phyloP scores from a whole-genome alignment of 35 echinoderm and acorn worm species.

The Stichopus chloronotus region DNA sequence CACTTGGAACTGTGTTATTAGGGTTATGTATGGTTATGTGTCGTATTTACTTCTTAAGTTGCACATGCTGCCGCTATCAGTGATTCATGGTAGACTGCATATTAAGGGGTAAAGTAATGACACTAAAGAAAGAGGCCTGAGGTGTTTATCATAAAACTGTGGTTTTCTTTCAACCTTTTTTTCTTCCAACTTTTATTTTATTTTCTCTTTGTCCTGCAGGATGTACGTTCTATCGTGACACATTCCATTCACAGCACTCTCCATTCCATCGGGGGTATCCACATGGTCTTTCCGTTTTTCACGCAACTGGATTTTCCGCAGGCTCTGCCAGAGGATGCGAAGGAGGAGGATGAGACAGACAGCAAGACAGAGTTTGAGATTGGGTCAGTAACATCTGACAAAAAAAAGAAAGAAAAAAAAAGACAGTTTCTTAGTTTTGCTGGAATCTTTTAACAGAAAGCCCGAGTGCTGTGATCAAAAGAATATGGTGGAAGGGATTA shows the following conservation, averaged over 20 bases:
- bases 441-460: not conserved
- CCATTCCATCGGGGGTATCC: slow-evolving; percentile 98
- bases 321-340: slow-evolving; percentile 19
- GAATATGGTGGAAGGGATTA: too few species aligned
- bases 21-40: too few species aligned
- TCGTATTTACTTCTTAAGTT: too few species aligned
- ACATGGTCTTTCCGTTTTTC: slow-evolving; percentile 91
- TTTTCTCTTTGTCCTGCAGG: slow-evolving; percentile 62
- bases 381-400: slow-evolving; percentile 12
- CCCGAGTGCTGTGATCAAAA: too few species aligned
- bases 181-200: not conserved
- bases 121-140: too few species aligned
- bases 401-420: not conserved
- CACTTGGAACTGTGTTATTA: too few species aligned
- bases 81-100: too few species aligned
- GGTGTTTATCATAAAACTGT: not conserved
- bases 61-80: too few species aligned
- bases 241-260: slow-evolving; percentile 99
- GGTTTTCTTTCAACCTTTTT: not conserved
- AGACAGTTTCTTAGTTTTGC: not conserved
- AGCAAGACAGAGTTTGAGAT: slow-evolving; percentile 59
- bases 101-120: too few species aligned
- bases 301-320: slow-evolving; percentile 87
- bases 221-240: slow-evolving; percentile 94
- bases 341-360: slow-evolving; percentile 51